Evolutionary conservation across 2,888 invertebrate species (phyloP), one percentile per base, ranked within the genome.

Genomic region (Zygaena filipendulae): DNA sequence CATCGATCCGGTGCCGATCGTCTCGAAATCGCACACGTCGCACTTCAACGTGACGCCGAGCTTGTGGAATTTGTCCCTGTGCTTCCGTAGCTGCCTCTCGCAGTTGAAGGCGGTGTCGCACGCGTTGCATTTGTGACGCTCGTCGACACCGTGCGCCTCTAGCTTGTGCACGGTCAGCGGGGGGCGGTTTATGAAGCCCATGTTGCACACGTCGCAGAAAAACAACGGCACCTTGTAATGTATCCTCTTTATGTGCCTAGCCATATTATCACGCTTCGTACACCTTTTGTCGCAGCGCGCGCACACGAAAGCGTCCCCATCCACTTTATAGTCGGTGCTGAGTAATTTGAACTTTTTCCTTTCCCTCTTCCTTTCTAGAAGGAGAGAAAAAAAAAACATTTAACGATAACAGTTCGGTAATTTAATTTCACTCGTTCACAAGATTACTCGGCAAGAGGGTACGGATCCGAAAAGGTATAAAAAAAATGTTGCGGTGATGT

Each of bases 41-140:
- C 74, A 75, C 14, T 61, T 60, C 11, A 53, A 50, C 21, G 53
- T 58, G 33, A 59, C 57, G 0, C 75, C 75, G 0, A 75, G 36
- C 71, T 70, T 74, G 11, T 75, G 75, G 13, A 60, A 75, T 6
- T 48, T 59, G 29, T 70, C 63, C 0, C 52, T 62, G 13, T 75
- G 75, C 11, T 56, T 63, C 0, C 49, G 27, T 1, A 74, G 28
- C 13, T 68, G 67, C 0, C 53, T 40, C 35, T 60, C 58, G 0
- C 61, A 58, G 36, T 69, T 70, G 33, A 69, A 75, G 0, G 29
- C 40, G 2, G 55, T 55, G 8, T 61, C 62, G 40, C 75, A 75
- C 0, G 75, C 77, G 30, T 64, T 61, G 25, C 75, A 77, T 3
- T 63, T 54, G 32, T 55, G 51, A 3, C 74, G 43, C 0, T 71